Evolutionary conservation across 2,797 vertebrate genomes (phyloP), one percentile per base, ranked within the genome.

Genomic region (Dendrocincla fuliginosa): DNA sequence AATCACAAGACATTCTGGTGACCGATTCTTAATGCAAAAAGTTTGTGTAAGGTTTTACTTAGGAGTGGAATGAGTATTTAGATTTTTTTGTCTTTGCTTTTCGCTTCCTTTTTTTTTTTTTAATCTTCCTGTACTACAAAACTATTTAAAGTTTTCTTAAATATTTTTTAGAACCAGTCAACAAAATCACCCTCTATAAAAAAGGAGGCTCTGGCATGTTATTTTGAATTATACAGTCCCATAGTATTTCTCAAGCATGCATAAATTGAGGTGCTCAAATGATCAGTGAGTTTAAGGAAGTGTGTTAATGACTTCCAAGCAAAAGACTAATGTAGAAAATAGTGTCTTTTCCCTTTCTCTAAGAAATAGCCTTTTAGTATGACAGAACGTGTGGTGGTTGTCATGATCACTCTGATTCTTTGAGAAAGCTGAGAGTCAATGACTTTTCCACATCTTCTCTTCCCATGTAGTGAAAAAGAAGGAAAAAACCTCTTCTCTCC

Each of bases 51-150:
- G 7, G 46, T 47, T 52, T 67, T 69, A 16, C 59, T 59, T 55
- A 25, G 24, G 8, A 8, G 8, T 18, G 8, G 6, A 32, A 20
- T 35, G 16, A 15, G 30, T 3, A 1, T 16, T 53, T 53, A 20
- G 0, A 13, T 9, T 1, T 44, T 50, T 50, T 81, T 42, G 9
- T 1, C 5, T 64, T 59, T 39, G 4, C 2, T 11, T 59, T 60
- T 35, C 46, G 4, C 47, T 11, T 46, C 42, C 16, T 44, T 44
- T 3, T 4, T 6, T 28, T 19, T 11, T 25, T 44, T 27, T 11
- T 2, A 3, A 33, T 47, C 7, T 65, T 4, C 2, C 16, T 49
- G 16, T 41, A 53, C 14, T 53, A 39, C 10, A 60, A 77, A 81
- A 74, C 7, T 64, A 47, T 81, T 39, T 44, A 24, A 41, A 1